Evolutionary conservation across 2,797 vertebrate genomes (phyloP).

Genomic region (Morus bassanus): DNA sequence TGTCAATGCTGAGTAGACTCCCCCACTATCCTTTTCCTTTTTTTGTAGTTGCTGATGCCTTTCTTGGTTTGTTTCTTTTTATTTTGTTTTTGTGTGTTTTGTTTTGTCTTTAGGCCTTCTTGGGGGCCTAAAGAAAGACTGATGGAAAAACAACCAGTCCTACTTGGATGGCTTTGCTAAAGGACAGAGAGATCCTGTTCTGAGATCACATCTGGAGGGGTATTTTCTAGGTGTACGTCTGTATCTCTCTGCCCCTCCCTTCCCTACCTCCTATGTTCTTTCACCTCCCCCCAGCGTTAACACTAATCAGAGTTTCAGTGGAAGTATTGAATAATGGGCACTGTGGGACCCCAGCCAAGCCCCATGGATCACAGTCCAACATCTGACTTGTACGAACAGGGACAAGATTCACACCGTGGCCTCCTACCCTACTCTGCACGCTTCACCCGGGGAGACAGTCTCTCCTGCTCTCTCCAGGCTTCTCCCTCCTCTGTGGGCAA

Average conservation of each 20-base stretch:
- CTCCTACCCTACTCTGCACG: not conserved
- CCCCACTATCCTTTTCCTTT: not conserved
- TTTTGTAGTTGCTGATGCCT: not conserved
- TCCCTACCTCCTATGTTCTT: not conserved
- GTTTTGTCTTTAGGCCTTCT: not conserved
- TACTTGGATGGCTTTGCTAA: not conserved
- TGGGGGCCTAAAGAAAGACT: not conserved
- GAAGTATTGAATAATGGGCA: not conserved
- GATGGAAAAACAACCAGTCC: not conserved
- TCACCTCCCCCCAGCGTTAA: not conserved
- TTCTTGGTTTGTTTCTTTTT: not conserved
- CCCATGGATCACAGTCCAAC: not conserved
- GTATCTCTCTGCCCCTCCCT: not conserved
- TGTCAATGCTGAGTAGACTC: not conserved
- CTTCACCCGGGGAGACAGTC: not conserved
- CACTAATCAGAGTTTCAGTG: not conserved
- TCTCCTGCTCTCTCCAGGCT: not conserved
- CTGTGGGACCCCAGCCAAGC: not conserved
- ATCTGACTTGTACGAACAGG: not conserved
- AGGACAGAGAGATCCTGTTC: not conserved
- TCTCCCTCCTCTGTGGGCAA: not conserved
- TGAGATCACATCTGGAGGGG: not conserved
- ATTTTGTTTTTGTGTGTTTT: not conserved
- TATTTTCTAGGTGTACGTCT: not conserved
- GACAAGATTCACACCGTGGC: rapidly evolving